phyloP scores from a whole-genome alignment of 2,797 vertebrate species.

The Sebastes elongatus region DNA sequence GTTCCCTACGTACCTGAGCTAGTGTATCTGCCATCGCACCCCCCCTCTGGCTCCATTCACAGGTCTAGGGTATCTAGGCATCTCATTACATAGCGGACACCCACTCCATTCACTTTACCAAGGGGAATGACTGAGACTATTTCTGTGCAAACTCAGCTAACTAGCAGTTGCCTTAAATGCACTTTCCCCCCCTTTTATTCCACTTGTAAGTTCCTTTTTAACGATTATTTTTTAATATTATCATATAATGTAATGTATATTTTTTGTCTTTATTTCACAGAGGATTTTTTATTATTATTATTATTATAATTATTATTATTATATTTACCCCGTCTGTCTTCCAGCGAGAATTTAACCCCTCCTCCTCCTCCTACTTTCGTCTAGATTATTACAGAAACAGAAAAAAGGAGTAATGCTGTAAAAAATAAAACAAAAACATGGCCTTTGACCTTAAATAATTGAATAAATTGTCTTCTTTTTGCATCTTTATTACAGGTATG shows the following conservation, averaged over 20 bases:
- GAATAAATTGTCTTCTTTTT: conserved; percentile 37
- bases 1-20: conserved; percentile 42
- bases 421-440: conserved; percentile 58
- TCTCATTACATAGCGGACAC: conserved; percentile 46
- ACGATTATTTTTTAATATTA: conserved; percentile 43
- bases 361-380: conserved; percentile 57
- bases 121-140: conserved; percentile 58
- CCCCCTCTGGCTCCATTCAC: conserved; percentile 24
- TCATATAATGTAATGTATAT: conserved; percentile 57
- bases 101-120: conserved; percentile 23
- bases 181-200: conserved; percentile 32
- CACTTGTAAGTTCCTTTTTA: conserved; percentile 37
- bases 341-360: conserved; percentile 57
- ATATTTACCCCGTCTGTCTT: conserved; percentile 61
- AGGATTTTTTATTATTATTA: conserved; percentile 43
- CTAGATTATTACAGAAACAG: conserved; percentile 69
- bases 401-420: conserved; percentile 66
- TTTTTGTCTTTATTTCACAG: conserved; percentile 58
- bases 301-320: background rate
- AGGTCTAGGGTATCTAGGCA: conserved; percentile 22
- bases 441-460: conserved; percentile 46
- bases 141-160: conserved; percentile 71
- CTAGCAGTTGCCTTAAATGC: conserved; percentile 77
- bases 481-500: background rate
- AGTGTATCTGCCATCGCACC: conserved; percentile 27